Conservation (phyloP, 1,140 invertebrate species). For the Leptinotarsa lineolata region DNA sequence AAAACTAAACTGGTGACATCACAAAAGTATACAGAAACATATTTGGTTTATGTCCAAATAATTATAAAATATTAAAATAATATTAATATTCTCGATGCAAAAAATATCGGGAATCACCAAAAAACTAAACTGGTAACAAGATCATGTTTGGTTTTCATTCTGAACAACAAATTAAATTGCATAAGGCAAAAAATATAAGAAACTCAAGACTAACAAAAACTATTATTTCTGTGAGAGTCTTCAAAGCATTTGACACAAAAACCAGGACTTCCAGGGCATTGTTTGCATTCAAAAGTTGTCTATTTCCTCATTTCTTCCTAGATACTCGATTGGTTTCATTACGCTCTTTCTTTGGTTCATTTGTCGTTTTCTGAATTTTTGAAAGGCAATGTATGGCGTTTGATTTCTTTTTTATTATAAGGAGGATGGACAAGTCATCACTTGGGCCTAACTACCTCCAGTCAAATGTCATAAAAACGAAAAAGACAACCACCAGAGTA, state of each 20-base stretch:
- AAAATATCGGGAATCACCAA: too few species aligned
- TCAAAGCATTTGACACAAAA: constrained; percentile 27
- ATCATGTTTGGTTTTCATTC: too few species aligned
- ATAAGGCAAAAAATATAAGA: neutral
- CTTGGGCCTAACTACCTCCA: constrained; percentile 24
- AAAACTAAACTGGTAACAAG: too few species aligned
- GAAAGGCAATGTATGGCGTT: constrained; percentile 17
- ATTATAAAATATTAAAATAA: too few species aligned
- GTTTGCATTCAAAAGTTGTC: constrained; percentile 19
- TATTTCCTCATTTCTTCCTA: constrained; percentile 22
- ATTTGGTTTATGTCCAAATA: too few species aligned
- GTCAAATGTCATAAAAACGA: constrained; percentile 26
- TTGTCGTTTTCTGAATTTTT: constrained; percentile 25
- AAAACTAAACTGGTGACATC: too few species aligned
- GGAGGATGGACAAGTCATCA: neutral
- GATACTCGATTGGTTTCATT: constrained; percentile 23
- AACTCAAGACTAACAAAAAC: neutral
- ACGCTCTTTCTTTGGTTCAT: constrained; percentile 24
- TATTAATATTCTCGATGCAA: too few species aligned
- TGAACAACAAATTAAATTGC: too few species aligned
- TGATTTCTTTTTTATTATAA: too few species aligned
- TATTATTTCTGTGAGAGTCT: constrained; percentile 11
- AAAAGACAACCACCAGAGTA: constrained; percentile 22
- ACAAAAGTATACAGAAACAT: too few species aligned
- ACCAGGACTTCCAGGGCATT: constrained; percentile 17